These are phyloP conservation scores for Dermolepida albohirtum DNA, from an alignment of 2,888 invertebrate genomes.

Conservation along the genomic window DNA sequence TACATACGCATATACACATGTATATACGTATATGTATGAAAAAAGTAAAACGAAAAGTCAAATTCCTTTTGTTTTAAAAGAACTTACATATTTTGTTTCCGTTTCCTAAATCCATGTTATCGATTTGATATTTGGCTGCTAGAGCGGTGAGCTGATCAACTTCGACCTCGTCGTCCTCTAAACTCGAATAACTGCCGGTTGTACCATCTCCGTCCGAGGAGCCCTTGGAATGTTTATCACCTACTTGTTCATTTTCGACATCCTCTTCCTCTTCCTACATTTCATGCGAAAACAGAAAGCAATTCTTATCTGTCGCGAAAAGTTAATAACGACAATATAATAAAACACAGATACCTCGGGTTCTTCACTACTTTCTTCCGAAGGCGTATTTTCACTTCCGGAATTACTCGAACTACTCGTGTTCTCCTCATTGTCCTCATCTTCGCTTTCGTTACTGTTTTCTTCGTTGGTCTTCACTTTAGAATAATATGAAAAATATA, in stretches of 20 bases:
- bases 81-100: slow-evolving; percentile 64
- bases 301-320: not conserved
- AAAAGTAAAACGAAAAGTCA: no score
- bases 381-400: slow-evolving; percentile 54
- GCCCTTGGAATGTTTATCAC: slow-evolving; percentile 61
- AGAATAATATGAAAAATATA: slow-evolving; percentile 3
- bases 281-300: not conserved
- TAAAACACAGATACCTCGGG: slow-evolving; percentile 55
- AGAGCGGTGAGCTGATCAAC: slow-evolving; percentile 62
- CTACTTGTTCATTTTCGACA: slow-evolving; percentile 52
- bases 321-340: not conserved
- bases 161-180: slow-evolving; percentile 69
- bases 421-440: slow-evolving; percentile 60
- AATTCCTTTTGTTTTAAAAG: no score
- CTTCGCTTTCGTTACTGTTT: slow-evolving; percentile 60
- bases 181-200: slow-evolving; percentile 68
- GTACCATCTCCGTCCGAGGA: slow-evolving; percentile 67
- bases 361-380: slow-evolving; percentile 62
- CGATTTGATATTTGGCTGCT: slow-evolving; percentile 62
- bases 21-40: no score
- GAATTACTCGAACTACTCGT: slow-evolving; percentile 55
- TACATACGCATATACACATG: no score
- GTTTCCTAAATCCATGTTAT: slow-evolving; percentile 64
- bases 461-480: slow-evolving; percentile 53
- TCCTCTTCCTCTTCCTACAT: slow-evolving; percentile 54